These are phyloP conservation scores for Dinomys branickii DNA, from an alignment of 2,113 vertebrate species.

Conservation along the genomic window DNA sequence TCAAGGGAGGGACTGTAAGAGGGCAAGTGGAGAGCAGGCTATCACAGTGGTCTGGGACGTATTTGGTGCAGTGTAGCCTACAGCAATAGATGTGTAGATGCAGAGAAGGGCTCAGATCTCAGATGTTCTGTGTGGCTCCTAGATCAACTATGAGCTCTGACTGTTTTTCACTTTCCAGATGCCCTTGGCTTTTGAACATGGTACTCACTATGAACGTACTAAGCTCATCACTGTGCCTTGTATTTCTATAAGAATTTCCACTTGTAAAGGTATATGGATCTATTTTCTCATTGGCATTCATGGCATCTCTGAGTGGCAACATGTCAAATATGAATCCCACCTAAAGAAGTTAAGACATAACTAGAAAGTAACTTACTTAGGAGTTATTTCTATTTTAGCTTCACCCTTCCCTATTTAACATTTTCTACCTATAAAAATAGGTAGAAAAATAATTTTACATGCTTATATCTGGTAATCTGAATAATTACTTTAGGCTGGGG, in stretches of 20 bases:
- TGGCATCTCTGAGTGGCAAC: not conserved
- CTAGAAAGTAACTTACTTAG: not conserved
- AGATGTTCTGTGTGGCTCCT: not conserved
- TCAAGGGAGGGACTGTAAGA: not conserved
- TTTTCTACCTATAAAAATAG: not conserved
- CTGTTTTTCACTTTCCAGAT: not conserved
- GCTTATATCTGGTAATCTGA: too few species aligned
- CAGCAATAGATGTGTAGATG: not conserved
- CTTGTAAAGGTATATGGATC: not conserved
- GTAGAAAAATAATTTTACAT: too few species aligned
- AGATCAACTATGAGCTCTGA: not conserved
- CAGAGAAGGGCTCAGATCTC: not conserved
- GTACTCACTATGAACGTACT: not conserved
- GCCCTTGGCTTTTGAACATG: not conserved
- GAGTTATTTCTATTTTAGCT: not conserved
- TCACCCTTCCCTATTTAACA: not conserved
- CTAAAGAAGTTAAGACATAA: not conserved
- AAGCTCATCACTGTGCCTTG: not conserved
- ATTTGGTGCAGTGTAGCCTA: too few species aligned
- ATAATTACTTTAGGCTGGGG: too few species aligned
- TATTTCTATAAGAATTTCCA: not conserved
- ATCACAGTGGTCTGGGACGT: not conserved
- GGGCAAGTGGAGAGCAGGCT: not conserved
- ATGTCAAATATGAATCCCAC: not conserved
- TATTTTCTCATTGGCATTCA: not conserved